A percentile compares a stretch with the other conserved stretches of the same genome.
phyloP scores from a whole-genome alignment of 2,888 invertebrate genomes.

The Gibbula magus region DNA sequence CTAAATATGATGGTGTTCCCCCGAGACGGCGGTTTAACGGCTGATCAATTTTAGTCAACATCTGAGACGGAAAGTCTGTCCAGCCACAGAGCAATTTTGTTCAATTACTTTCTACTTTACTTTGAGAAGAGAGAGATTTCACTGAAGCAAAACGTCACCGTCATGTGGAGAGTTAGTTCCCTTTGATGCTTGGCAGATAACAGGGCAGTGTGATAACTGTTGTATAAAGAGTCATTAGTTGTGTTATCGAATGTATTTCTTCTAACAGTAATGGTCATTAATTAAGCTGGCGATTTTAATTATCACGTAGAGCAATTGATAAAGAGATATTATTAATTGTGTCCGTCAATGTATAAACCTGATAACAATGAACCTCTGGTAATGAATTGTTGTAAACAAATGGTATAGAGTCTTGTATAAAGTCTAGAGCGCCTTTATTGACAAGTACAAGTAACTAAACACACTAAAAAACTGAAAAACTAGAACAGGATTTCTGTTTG shows the following conservation, averaged over 20 bases:
- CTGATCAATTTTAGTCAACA: neutral
- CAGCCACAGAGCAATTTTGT: neutral
- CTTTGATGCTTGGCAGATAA: neutral
- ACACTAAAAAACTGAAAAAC: too few relatives aligned
- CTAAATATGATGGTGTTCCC: conserved; percentile 7
- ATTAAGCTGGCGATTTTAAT: neutral
- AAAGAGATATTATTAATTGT: neutral
- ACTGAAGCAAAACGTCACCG: neutral
- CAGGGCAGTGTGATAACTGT: neutral
- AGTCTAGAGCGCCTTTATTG: too few relatives aligned
- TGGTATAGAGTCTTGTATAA: too few relatives aligned
- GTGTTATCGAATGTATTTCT: neutral
- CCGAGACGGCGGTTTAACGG: neutral
- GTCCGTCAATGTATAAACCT: too few relatives aligned
- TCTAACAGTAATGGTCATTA: neutral
- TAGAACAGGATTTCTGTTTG: too few relatives aligned
- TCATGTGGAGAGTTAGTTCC: neutral
- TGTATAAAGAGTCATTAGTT: neutral
- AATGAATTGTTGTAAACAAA: too few relatives aligned
- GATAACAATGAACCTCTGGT: too few relatives aligned
- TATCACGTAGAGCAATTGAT: neutral
- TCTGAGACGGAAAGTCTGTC: neutral
- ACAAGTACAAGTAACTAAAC: too few relatives aligned
- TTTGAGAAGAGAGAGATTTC: neutral
- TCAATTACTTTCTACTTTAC: conserved; percentile 8